Evolutionary conservation across 2,888 invertebrate genomes (phyloP).

Genomic region (Leuctra nigra): DNA sequence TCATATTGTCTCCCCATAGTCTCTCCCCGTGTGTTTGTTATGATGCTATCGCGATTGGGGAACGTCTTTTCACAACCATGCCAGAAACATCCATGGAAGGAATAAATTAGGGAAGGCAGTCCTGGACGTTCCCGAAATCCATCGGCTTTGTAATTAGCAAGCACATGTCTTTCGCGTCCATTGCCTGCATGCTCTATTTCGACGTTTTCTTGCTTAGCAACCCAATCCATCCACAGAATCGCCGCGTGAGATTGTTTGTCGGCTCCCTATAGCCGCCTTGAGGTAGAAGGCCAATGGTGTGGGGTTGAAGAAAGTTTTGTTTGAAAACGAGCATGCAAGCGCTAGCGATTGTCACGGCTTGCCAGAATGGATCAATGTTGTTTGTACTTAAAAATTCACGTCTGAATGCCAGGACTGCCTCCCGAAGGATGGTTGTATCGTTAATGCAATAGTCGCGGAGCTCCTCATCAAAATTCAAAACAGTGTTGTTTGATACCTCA

Average conservation of each 20-base stretch:
- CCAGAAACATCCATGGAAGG: conserved; percentile 21
- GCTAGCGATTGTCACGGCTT: background rate
- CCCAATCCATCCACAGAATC: background rate
- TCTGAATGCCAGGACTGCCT: background rate
- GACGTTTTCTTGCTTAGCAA: background rate
- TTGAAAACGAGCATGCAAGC: background rate
- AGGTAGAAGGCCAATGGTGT: background rate
- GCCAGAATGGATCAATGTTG: background rate
- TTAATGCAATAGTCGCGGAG: background rate
- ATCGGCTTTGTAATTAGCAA: background rate
- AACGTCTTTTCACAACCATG: conserved; percentile 13
- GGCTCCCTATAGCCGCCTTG: background rate
- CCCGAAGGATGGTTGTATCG: background rate
- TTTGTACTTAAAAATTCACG: background rate
- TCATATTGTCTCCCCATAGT: conserved; percentile 3
- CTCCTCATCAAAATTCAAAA: background rate
- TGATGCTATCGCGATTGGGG: background rate
- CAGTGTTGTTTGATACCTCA: background rate
- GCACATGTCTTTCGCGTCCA: background rate
- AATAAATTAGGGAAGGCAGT: too few species aligned
- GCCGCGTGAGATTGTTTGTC: background rate
- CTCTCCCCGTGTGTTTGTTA: background rate
- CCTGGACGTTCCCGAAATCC: too few species aligned
- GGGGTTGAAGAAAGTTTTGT: background rate
- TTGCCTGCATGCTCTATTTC: background rate